phyloP scores from a whole-genome alignment of 2,113 vertebrate genomes.

The Hippocampus guttulatus region DNA sequence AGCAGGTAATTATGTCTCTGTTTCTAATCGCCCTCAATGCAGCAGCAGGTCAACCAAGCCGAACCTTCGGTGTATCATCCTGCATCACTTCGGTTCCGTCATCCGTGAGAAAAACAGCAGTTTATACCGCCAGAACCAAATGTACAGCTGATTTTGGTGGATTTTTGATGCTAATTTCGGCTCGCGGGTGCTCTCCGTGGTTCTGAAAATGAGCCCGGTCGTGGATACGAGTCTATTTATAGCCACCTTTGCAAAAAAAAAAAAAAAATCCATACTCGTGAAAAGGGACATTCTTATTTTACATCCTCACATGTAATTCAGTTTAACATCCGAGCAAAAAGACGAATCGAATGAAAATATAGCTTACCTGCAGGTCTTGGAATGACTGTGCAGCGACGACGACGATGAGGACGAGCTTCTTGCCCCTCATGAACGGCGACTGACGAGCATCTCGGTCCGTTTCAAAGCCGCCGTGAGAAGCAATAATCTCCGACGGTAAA shows the following conservation, averaged over 20 bases:
- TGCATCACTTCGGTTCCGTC: neutral
- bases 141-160: too few species aligned
- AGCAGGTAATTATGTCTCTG: neutral
- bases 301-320: neutral
- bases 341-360: neutral
- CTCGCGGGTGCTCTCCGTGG: constrained; percentile 68
- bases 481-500: constrained; percentile 21
- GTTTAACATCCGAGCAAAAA: neutral
- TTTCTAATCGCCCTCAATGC: constrained; percentile 14
- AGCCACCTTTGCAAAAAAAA: neutral
- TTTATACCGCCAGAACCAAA: neutral
- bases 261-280: neutral
- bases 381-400: constrained; percentile 36
- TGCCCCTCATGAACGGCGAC: constrained; percentile 16
- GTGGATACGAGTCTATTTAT: constrained; percentile 23
- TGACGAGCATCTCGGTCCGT: constrained; percentile 1
- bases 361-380: constrained; percentile 52
- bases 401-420: constrained; percentile 24
- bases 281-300: neutral
- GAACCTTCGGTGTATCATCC: constrained; percentile 31
- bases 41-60: neutral
- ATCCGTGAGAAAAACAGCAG: neutral
- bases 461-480: neutral
- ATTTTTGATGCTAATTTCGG: neutral
- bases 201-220: constrained; percentile 65